A percentile compares a stretch with the other conserved stretches of the same genome.
These are phyloP conservation scores for Acromyrmex echinatior DNA, from an alignment of 1,140 invertebrate genomes.

Conservation along the genomic window DNA sequence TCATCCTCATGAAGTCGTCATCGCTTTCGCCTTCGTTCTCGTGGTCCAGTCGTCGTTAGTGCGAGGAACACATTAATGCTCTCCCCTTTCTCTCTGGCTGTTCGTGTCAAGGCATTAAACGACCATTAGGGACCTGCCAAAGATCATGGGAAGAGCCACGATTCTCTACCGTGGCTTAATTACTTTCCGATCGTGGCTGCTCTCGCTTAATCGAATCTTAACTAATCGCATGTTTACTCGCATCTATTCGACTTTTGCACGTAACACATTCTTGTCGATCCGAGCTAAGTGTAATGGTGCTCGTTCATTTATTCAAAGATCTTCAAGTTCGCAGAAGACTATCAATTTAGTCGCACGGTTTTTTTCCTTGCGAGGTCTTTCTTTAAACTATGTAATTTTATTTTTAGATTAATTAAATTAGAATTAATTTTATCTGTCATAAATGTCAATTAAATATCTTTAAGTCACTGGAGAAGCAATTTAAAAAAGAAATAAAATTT, in stretches of 20 bases:
- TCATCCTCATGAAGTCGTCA: slow-evolving; percentile 35
- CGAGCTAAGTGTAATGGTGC: not conserved
- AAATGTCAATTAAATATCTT: not conserved
- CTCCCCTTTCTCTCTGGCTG: slow-evolving; percentile 31
- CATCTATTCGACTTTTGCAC: slow-evolving; percentile 31
- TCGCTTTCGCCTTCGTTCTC: not conserved
- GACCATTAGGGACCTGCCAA: slow-evolving; percentile 52
- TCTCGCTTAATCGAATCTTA: slow-evolving; percentile 74
- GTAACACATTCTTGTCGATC: slow-evolving; percentile 45
- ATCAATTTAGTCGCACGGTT: not conserved
- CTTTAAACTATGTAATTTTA: not conserved
- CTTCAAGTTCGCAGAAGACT: not conserved
- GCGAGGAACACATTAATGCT: slow-evolving; percentile 63
- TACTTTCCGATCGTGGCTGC: slow-evolving; percentile 72
- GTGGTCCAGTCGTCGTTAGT: slow-evolving; percentile 32
- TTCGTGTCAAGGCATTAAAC: slow-evolving; percentile 51
- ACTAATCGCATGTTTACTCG: slow-evolving; percentile 64
- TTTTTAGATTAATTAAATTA: not conserved
- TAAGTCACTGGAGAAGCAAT: not conserved
- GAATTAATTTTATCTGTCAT: not conserved
- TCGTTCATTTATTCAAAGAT: not conserved
- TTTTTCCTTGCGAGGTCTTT: not conserved
- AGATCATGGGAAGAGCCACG: slow-evolving; percentile 21
- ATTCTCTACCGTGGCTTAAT: slow-evolving; percentile 72
- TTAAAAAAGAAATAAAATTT: not conserved